Evolutionary conservation across 2,113 vertebrate genomes (phyloP).

Genomic region (Mixornis gularis): DNA sequence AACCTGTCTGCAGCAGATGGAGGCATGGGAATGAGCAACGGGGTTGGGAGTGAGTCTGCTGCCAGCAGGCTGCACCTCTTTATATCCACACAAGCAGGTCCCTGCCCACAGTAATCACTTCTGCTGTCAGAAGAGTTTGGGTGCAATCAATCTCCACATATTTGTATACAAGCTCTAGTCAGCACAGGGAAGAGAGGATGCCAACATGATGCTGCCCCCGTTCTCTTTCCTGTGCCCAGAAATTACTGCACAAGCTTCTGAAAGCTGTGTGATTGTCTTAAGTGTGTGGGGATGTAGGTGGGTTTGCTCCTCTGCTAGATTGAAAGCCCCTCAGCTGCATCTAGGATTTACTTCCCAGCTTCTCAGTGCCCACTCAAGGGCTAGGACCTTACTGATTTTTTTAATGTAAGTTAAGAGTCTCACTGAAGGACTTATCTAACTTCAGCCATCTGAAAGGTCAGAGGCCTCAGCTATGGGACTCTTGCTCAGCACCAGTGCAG

Average conservation of each 20-base stretch:
- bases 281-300: background rate
- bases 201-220: background rate
- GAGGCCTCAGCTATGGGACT: background rate
- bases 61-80: conserved; percentile 27
- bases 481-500: background rate
- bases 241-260: background rate
- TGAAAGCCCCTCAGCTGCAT: background rate
- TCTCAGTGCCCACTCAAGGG: background rate
- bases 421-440: background rate
- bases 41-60: background rate
- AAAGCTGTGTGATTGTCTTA: background rate
- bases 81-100: conserved; percentile 5
- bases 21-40: conserved; percentile 28
- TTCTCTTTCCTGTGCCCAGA: background rate
- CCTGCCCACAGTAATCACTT: conserved; percentile 20
- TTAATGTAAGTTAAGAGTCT: background rate
- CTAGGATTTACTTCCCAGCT: background rate
- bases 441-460: background rate
- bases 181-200: background rate
- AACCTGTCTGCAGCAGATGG: conserved; percentile 37
- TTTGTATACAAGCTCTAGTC: background rate
- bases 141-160: background rate
- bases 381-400: background rate
- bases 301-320: background rate
- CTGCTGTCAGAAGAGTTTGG: conserved; percentile 2